A percentile compares a stretch with the other conserved stretches of the same genome.
phyloP scores from a whole-genome alignment of 2,113 vertebrate genomes.

The Limanda limanda region DNA sequence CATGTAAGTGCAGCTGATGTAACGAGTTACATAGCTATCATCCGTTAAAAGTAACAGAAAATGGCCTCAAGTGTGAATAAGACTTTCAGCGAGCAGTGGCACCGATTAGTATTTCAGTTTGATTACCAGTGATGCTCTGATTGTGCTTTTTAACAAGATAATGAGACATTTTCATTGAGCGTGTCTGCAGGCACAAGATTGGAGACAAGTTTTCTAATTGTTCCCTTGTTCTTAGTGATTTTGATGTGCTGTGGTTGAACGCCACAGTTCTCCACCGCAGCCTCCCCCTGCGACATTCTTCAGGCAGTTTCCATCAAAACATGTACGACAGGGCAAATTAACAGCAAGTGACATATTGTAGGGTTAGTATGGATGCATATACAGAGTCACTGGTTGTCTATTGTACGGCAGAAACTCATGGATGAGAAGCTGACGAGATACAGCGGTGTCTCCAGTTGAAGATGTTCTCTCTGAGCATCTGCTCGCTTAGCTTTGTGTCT shows the following conservation, averaged over 20 bases:
- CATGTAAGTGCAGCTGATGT: background rate
- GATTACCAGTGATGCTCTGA: background rate
- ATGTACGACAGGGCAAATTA: background rate
- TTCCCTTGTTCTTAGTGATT: background rate
- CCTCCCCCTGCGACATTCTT: background rate
- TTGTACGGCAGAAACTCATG: slow-evolving; percentile 1
- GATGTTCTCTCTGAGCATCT: slow-evolving; percentile 14
- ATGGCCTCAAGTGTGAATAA: background rate
- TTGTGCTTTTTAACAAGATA: background rate
- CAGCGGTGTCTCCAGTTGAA: slow-evolving; percentile 8
- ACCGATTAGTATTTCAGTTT: background rate
- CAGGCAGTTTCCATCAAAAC: background rate
- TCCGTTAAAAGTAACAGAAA: background rate
- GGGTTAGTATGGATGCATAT: background rate
- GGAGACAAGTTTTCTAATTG: background rate
- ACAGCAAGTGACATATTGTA: background rate
- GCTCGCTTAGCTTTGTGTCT: slow-evolving; percentile 36
- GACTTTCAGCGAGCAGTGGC: background rate
- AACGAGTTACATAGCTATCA: background rate
- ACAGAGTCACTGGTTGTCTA: background rate
- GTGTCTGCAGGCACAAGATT: no score
- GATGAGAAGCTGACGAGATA: slow-evolving; percentile 23
- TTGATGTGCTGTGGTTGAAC: background rate
- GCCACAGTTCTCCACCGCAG: no score
- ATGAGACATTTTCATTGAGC: background rate